A percentile compares a stretch with the other conserved stretches of the same genome.
phyloP scores from a whole-genome alignment of 2,888 invertebrate genomes.

The Orthosia incerta region DNA sequence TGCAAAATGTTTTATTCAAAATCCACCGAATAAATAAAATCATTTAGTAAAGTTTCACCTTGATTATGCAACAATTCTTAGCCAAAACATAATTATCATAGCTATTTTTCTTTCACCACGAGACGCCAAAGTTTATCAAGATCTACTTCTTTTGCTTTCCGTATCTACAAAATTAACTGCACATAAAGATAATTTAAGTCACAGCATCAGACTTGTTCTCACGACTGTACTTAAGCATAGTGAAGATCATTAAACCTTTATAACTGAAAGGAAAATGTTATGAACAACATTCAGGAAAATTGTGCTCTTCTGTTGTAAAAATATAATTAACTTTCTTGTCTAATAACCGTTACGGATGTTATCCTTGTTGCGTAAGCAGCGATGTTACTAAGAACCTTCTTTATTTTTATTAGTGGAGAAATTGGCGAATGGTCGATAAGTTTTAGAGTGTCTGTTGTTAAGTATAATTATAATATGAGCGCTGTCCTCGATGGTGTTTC shows the following conservation, averaged over 20 bases:
- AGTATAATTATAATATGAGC: too few relatives aligned
- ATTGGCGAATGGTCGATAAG: too few relatives aligned
- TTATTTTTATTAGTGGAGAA: not conserved
- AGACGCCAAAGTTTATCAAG: too few relatives aligned
- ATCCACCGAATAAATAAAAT: not conserved
- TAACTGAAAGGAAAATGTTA: conserved; percentile 34
- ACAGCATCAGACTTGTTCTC: conserved; percentile 17
- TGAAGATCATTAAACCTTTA: conserved; percentile 36
- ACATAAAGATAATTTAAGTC: conserved; percentile 1
- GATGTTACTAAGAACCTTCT: not conserved
- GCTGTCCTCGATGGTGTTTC: too few relatives aligned
- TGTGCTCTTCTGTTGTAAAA: conserved; percentile 20
- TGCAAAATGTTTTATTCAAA: not conserved
- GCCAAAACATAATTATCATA: too few relatives aligned
- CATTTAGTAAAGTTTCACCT: too few relatives aligned
- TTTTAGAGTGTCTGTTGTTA: too few relatives aligned
- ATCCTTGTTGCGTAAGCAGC: not conserved
- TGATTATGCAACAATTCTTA: too few relatives aligned
- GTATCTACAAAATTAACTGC: too few relatives aligned
- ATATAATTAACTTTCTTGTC: conserved; percentile 32
- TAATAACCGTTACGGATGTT: not conserved
- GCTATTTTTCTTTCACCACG: too few relatives aligned
- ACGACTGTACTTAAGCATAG: not conserved
- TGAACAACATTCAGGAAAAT: conserved; percentile 10
- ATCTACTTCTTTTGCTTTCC: too few relatives aligned